phyloP scores from a whole-genome alignment of 2,797 vertebrate genomes.

The Hydrophis major region DNA sequence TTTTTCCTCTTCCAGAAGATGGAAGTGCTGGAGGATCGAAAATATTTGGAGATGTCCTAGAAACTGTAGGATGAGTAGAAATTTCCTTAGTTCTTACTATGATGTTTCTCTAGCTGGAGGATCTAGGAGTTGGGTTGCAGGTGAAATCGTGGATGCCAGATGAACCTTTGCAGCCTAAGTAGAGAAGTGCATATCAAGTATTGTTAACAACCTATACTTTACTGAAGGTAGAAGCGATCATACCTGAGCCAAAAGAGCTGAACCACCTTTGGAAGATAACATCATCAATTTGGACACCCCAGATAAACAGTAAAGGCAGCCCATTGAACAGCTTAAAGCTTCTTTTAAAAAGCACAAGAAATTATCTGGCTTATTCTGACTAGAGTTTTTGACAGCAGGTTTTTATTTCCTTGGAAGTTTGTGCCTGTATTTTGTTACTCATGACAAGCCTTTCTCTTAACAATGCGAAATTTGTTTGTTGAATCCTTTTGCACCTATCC shows the following conservation, averaged over 20 bases:
- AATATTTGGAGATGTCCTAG: neutral
- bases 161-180: neutral
- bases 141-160: neutral
- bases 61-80: neutral
- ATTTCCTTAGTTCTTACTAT: neutral
- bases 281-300: neutral
- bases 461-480: neutral
- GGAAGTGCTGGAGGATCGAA: neutral
- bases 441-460: neutral
- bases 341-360: neutral
- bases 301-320: neutral
- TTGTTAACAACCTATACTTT: neutral
- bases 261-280: neutral
- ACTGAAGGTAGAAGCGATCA: neutral
- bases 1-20: neutral
- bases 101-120: neutral
- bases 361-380: neutral
- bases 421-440: neutral
- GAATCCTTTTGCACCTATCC: neutral
- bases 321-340: neutral
- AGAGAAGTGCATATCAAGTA: neutral
- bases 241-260: neutral
- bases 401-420: neutral
- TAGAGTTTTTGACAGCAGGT: neutral
- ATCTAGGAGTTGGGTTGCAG: neutral